A percentile compares a stretch with the other conserved stretches of the same genome.
These are phyloP conservation scores for Anas bahamensis DNA, from an alignment of 2,797 vertebrate genomes.

Conservation along the genomic window DNA sequence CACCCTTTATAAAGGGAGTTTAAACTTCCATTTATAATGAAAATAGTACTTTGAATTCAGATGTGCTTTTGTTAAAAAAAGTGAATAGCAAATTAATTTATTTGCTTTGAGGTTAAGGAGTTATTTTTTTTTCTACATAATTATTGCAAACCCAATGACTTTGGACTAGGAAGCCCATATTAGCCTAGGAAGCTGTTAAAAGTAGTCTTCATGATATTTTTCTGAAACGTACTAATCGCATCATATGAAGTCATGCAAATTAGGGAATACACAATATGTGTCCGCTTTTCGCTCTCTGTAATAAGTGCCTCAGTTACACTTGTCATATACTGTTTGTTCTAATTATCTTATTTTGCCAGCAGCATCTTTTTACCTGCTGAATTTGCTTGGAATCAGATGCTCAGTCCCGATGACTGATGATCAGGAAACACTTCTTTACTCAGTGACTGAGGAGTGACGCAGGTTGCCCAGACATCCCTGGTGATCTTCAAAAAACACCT, in stretches of 20 bases:
- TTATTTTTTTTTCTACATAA: not conserved
- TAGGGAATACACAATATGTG: not conserved
- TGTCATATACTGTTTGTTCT: not conserved
- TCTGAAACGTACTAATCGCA: not conserved
- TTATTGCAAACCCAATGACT: not conserved
- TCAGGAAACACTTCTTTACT: not conserved
- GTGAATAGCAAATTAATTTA: not conserved
- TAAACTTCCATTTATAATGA: not conserved
- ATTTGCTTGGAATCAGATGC: not conserved
- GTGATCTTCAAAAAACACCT: not conserved
- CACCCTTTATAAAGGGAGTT: not conserved
- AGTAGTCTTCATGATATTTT: not conserved
- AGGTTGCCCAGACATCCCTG: not conserved
- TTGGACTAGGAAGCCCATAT: not conserved
- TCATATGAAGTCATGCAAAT: not conserved
- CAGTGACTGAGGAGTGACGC: not conserved
- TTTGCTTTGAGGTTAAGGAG: not conserved
- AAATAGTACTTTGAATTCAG: conserved; percentile 14
- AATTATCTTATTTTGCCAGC: not conserved
- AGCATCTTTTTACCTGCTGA: not conserved
- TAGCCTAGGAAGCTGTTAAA: not conserved
- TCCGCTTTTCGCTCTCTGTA: not conserved
- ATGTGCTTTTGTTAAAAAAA: not conserved
- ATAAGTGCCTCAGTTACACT: not conserved
- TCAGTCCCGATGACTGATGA: not conserved